phyloP scores from a whole-genome alignment of 2,113 vertebrate species.

The Myodes glareolus region DNA sequence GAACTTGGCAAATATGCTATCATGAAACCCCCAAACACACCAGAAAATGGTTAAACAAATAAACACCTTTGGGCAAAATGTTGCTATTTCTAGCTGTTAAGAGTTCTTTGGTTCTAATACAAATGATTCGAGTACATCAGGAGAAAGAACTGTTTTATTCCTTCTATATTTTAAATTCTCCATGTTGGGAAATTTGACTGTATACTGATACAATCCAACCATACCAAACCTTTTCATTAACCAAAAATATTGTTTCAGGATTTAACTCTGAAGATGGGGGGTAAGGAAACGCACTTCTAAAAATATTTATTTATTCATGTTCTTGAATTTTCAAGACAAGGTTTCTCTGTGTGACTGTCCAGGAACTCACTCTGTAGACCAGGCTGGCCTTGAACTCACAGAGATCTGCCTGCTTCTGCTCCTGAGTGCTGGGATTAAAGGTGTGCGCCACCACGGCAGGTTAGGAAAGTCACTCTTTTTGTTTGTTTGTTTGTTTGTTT shows the following conservation, averaged over 20 bases:
- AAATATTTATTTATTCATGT: not conserved
- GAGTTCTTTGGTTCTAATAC: not conserved
- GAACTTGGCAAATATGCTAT: not conserved
- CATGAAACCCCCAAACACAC: constrained; percentile 62
- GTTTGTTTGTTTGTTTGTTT: no score
- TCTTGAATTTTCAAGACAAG: not conserved
- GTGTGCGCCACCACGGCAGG: not conserved
- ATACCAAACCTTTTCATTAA: not conserved
- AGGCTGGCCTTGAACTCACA: not conserved
- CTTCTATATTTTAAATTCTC: not conserved
- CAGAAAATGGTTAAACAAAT: constrained; percentile 32
- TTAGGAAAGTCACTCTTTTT: not conserved
- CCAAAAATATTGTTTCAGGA: not conserved
- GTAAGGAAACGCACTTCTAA: not conserved
- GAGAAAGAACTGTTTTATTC: not conserved
- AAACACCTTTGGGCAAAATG: not conserved
- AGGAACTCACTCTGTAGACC: not conserved
- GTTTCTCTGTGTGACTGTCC: not conserved
- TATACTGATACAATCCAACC: not conserved
- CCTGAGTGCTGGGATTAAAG: not conserved
- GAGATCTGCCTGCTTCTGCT: not conserved
- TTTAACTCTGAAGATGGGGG: not conserved
- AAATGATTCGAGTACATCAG: not conserved
- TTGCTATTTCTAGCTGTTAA: not conserved
- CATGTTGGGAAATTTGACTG: not conserved